These are phyloP conservation scores for Brachyptera risi DNA, from an alignment of 2,888 invertebrate species.

Conservation along the genomic window DNA sequence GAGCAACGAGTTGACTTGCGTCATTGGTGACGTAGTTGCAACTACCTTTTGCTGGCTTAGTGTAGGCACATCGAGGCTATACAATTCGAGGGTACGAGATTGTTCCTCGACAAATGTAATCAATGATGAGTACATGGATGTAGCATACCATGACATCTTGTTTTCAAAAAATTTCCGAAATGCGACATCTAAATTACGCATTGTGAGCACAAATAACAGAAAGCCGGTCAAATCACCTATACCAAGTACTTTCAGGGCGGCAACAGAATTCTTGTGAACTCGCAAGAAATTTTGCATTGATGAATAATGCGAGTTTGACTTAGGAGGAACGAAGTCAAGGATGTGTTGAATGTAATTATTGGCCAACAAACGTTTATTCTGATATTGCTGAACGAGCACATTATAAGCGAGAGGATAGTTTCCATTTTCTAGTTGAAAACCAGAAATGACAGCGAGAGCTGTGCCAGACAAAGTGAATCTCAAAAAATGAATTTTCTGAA, in stretches of 20 bases:
- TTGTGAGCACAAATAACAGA: not conserved
- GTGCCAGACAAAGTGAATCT: not conserved
- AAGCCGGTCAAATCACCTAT: not conserved
- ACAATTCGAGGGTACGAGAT: not conserved
- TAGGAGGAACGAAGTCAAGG: not conserved
- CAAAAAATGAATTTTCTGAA: not conserved
- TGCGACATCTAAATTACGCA: not conserved
- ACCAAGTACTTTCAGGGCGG: not conserved
- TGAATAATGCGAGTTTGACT: not conserved
- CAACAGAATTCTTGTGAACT: not conserved
- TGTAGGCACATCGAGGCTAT: not conserved
- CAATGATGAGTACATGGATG: not conserved
- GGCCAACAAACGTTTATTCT: not conserved
- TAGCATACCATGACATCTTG: not conserved
- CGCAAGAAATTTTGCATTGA: not conserved
- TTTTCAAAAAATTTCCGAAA: not conserved
- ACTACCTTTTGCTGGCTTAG: not conserved
- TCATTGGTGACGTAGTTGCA: not conserved
- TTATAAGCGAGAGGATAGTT: not conserved
- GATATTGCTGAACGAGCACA: not conserved
- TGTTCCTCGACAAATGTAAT: not conserved
- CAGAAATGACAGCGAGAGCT: not conserved
- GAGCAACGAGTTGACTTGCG: not conserved
- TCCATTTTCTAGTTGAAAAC: not conserved
- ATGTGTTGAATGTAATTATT: not conserved